Evolutionary conservation across 2,888 invertebrate species (phyloP).

Genomic region (Agriopis leucophaearia): DNA sequence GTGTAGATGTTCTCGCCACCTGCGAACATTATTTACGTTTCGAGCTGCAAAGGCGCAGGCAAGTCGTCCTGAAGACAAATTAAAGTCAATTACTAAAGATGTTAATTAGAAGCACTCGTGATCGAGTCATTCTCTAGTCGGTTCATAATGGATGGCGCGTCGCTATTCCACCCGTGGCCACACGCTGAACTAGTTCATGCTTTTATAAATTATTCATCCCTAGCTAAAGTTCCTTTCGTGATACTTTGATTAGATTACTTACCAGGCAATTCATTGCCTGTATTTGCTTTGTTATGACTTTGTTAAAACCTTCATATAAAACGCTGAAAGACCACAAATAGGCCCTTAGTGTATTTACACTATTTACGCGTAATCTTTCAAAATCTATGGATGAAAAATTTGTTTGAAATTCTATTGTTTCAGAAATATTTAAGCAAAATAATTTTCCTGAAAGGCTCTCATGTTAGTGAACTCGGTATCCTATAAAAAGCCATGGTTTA

Average conservation of each 20-base stretch:
- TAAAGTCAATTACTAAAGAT: conserved; percentile 36
- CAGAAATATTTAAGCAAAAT: neutral
- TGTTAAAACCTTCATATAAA: conserved; percentile 3
- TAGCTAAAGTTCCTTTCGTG: conserved; percentile 41
- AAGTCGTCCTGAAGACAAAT: conserved; percentile 35
- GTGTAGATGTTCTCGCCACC: conserved; percentile 40
- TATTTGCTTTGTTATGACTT: conserved; percentile 31
- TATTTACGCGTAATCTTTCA: too few relatives aligned
- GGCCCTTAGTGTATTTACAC: too few relatives aligned
- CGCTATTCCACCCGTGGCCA: conserved; percentile 34
- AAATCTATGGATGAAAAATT: neutral
- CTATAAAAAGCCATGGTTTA: conserved; percentile 4
- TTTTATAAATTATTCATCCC: conserved; percentile 58
- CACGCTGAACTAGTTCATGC: conserved; percentile 57
- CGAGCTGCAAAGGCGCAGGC: conserved; percentile 14
- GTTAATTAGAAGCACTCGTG: conserved; percentile 45
- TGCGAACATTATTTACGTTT: conserved; percentile 36
- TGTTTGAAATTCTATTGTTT: neutral
- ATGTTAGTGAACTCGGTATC: neutral
- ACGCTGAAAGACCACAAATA: too few relatives aligned
- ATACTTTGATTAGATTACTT: conserved; percentile 45
- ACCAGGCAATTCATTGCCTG: conserved; percentile 33
- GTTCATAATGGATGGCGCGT: conserved; percentile 52
- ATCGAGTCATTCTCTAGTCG: conserved; percentile 53
- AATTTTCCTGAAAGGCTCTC: neutral